These are phyloP conservation scores for Agelaius phoeniceus DNA, from an alignment of 2,113 vertebrate genomes.

Conservation along the genomic window DNA sequence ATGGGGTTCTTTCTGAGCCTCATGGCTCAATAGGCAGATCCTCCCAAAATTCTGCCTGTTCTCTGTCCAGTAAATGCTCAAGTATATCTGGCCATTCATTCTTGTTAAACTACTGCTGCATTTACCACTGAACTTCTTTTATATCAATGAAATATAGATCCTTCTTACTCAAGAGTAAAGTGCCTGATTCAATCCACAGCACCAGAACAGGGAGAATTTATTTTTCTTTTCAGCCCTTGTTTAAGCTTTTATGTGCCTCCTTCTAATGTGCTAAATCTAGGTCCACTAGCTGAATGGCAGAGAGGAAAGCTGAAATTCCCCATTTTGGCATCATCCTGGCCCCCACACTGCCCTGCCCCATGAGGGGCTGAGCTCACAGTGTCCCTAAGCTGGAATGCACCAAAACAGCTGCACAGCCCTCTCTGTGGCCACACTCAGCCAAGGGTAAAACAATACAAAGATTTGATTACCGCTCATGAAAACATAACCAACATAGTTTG, in stretches of 20 bases:
- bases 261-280: background rate
- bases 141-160: background rate
- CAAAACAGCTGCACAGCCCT: background rate
- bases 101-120: background rate
- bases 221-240: background rate
- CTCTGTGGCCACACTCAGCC: background rate
- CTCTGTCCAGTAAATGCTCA: background rate
- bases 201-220: background rate
- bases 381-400: background rate
- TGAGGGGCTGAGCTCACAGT: background rate
- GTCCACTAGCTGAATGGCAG: background rate
- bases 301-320: background rate
- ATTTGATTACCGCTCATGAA: background rate
- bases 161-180: background rate
- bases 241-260: background rate
- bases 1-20: background rate
- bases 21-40: background rate
- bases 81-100: background rate
- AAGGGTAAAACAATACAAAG: background rate
- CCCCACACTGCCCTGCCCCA: background rate
- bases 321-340: background rate
- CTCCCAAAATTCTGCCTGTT: background rate
- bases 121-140: background rate
- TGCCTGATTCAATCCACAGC: background rate
- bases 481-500: background rate